These are phyloP conservation scores for Callospermophilus lateralis DNA, from an alignment of 2,113 vertebrate species.

Conservation along the genomic window DNA sequence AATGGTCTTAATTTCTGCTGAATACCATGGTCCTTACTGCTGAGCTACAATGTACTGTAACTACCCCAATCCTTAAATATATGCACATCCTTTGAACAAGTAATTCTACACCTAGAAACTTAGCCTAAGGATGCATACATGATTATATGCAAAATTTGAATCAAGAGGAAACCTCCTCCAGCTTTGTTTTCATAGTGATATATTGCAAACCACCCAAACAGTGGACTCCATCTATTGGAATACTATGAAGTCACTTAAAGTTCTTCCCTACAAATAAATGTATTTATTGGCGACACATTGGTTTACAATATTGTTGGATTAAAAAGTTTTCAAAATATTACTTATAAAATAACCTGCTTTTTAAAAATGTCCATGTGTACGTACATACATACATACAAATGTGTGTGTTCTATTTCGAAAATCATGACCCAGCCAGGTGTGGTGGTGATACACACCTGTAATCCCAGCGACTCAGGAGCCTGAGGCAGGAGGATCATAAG, in stretches of 20 bases:
- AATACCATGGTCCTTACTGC: neutral
- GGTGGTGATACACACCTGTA: neutral
- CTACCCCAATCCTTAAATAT: neutral
- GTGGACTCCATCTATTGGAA: neutral
- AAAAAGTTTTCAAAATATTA: neutral
- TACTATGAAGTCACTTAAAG: neutral
- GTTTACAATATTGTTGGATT: neutral
- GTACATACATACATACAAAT: neutral
- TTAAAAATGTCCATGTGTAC: neutral
- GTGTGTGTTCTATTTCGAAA: neutral
- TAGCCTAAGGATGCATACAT: neutral
- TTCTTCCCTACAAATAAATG: neutral
- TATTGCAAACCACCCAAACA: neutral
- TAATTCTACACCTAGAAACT: slow-evolving; percentile 14
- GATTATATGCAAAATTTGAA: neutral
- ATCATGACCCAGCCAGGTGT: neutral
- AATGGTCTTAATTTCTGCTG: neutral
- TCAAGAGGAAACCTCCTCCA: neutral
- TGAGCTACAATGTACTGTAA: neutral
- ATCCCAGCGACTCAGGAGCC: neutral
- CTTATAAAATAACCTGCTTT: neutral
- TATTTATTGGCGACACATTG: neutral
- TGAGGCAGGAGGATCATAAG: neutral
- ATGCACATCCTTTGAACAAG: neutral
- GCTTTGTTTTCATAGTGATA: neutral